Base-by-base conservation (phyloP, 2,797 vertebrate species). In the Channallabes apus region DNA sequence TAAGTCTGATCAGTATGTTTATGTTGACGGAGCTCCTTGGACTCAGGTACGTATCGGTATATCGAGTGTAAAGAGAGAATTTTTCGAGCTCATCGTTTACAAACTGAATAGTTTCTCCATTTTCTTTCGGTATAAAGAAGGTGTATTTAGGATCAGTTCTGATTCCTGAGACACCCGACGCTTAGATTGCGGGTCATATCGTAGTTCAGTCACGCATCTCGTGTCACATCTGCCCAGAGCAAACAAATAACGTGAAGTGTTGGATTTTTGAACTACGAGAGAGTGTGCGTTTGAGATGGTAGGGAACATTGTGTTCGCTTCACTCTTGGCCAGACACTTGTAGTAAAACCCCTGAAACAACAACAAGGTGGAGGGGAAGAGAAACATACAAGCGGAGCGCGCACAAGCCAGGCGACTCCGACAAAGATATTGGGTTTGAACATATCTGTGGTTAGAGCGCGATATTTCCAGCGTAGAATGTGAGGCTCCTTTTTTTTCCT, bases 401-500 rank as follows among this genome's bases (percentile, higher is more conserved):
- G 64, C 54, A 83, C 59, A 61, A 58, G 83, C 46, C 84, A 90
- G 86, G 88, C 83, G 91, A 91, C 90, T 88, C 90, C 89, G 91
- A 88, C 89, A 91, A 84, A 89, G 88, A 87, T 89, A 89, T 89
- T 88, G 89, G 91, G 92, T 93, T 92, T 93, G 86, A 93, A 92
- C 92, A 93, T 94, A 94, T 94, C 93, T 94, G 90, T 93, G 93
- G 93, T 94, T 89, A 90, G 93, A 93, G 93, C 91, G 89, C 86
- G 94, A 94, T 96, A 96, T 96, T 96, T 96, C 91, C 91, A 95
- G 94, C 93, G 89, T 92, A 93, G 94, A 94, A 94, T 94, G 94
- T 88, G 89, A 93, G 90, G 88, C 86, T 91, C 85, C 18, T 38
- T 90, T 91, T 93, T 88, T 91, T 14, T 14, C 80, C 91, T 90